phyloP scores from a whole-genome alignment of 2,888 invertebrate genomes.

The Lepeophtheirus nordmannii region DNA sequence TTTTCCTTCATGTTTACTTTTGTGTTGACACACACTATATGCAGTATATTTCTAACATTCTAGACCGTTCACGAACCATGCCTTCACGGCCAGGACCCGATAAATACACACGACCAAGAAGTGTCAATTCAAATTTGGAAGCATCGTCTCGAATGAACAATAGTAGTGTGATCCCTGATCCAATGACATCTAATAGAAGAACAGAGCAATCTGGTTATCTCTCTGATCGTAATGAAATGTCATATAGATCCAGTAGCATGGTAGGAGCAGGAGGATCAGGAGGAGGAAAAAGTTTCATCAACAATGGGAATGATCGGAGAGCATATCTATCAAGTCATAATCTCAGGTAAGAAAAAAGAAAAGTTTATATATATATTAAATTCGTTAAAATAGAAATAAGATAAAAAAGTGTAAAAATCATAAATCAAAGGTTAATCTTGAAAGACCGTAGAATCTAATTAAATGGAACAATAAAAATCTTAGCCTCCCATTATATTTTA shows the following conservation, averaged over 20 bases:
- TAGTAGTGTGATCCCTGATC: neutral
- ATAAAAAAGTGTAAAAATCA: no score
- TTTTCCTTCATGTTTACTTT: no score
- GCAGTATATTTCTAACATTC: no score
- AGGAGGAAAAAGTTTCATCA: conserved; percentile 48
- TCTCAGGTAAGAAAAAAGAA: conserved; percentile 11
- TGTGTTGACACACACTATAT: no score
- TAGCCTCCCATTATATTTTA: no score
- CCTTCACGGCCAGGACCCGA: conserved; percentile 1
- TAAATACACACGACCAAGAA: conserved; percentile 13
- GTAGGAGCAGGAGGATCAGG: conserved; percentile 41
- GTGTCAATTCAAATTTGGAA: conserved; percentile 19
- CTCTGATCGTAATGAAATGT: conserved; percentile 70
- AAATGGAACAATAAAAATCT: no score
- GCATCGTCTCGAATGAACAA: neutral
- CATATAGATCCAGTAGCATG: conserved; percentile 32
- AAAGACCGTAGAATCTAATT: no score
- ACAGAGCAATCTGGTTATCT: conserved; percentile 68
- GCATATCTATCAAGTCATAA: conserved; percentile 11
- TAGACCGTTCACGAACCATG: conserved; percentile 16
- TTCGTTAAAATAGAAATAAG: no score
- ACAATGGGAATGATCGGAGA: conserved; percentile 29
- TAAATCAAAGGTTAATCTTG: no score
- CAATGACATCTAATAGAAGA: neutral
- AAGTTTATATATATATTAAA: no score